Conservation (phyloP, 2,113 vertebrate genomes). For the Burhinus bistriatus region DNA sequence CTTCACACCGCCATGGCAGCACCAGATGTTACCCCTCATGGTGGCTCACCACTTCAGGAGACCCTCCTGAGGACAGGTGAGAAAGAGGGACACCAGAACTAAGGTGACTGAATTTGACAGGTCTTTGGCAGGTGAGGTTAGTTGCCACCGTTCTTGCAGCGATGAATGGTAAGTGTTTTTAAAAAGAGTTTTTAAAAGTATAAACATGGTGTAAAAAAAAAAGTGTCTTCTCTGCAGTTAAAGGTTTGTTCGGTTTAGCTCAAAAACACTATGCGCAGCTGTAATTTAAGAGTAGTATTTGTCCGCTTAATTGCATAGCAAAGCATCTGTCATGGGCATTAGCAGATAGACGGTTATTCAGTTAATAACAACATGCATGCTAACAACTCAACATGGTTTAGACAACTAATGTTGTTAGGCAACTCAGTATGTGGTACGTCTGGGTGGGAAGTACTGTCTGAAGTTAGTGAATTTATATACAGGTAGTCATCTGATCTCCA, state of each 20-base stretch:
- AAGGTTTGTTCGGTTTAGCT: neutral
- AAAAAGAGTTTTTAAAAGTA: neutral
- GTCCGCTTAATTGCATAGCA: neutral
- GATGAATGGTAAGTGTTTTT: neutral
- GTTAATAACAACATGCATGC: neutral
- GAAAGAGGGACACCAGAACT: neutral
- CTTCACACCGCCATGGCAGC: neutral
- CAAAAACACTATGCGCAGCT: neutral
- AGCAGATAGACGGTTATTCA: neutral
- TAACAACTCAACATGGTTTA: neutral
- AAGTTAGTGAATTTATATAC: neutral
- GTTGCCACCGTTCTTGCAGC: neutral
- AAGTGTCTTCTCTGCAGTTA: neutral
- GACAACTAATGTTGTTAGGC: neutral
- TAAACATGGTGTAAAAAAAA: neutral
- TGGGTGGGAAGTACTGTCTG: neutral
- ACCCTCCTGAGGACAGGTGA: slow-evolving; percentile 33
- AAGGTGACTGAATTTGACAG: neutral
- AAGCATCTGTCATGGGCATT: neutral
- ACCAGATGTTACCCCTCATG: neutral
- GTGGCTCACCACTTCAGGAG: neutral
- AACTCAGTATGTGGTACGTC: neutral
- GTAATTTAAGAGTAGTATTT: neutral
- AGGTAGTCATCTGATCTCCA: neutral
- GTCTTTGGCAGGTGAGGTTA: neutral